Evolutionary conservation across 2,113 vertebrate genomes (phyloP).

Genomic region (Oryzias curvinotus): DNA sequence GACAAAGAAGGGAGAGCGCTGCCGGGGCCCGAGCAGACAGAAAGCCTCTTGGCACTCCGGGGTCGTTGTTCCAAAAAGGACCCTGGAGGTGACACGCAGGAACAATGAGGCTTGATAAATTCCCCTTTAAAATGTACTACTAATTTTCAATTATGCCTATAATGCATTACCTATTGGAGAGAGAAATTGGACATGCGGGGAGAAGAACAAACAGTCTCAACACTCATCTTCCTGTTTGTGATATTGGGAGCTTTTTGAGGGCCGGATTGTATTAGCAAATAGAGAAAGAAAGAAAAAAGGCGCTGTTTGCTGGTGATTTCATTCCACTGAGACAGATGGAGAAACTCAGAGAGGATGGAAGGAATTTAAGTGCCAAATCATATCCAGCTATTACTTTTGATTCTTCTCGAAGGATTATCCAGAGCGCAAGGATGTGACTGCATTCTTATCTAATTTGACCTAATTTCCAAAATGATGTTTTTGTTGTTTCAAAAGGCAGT

Average conservation of each 20-base stretch:
- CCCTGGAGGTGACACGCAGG: conserved; percentile 91
- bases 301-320: conserved; percentile 41
- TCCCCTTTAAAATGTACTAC: conserved; percentile 91
- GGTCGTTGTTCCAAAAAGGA: conserved; percentile 95
- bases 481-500: conserved; percentile 44
- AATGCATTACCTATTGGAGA: conserved; percentile 95
- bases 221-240: conserved; percentile 54
- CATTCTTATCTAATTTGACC: conserved; percentile 52
- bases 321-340: conserved; percentile 27
- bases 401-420: conserved; percentile 53
- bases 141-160: conserved; percentile 99
- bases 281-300: conserved; percentile 57
- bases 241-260: conserved; percentile 36
- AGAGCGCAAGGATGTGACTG: conserved; percentile 27
- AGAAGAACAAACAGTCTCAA: conserved; percentile 77
- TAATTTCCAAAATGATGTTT: conserved; percentile 47
- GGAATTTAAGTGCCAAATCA: conserved; percentile 38
- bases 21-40: conserved; percentile 75
- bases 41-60: conserved; percentile 90
- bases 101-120: conserved; percentile 99
- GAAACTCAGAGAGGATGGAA: conserved; percentile 16
- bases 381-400: conserved; percentile 47
- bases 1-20: conserved; percentile 87
- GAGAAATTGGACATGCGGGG: conserved; percentile 90
- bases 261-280: conserved; percentile 57